Evolutionary conservation across 2,113 vertebrate species (phyloP), one percentile per base, ranked within the genome.

Genomic region (Boulengeromyrus knoepffleri): DNA sequence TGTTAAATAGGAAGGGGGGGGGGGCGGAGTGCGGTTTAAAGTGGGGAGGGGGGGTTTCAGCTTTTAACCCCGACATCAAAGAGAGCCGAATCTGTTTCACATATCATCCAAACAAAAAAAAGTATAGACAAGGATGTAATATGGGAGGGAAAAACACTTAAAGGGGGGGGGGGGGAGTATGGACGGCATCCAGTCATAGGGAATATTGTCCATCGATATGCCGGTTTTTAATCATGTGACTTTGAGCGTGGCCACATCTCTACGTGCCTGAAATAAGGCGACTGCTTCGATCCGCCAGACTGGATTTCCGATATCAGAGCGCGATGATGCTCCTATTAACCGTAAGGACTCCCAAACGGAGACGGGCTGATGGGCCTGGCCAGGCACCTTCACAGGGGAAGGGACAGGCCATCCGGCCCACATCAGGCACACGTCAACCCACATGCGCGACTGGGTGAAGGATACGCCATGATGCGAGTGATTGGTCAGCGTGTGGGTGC

Each of bases 11-110:
- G 91, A 70, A 85, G 84, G 90, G 88, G 90, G 88, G 90, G 90
- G 90, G 85, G 52, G 66, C n/a, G n/a, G n/a, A n/a, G 52, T 92
- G 92, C 15, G 91, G 91, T 93, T 92, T 93, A 90, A 90, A 66
- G 62, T 13, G n/a, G n/a, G 91, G 91, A n/a, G 52, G 89, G 89
- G 90, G 31, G 88, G 74, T 89, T 85, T 77, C 45, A 85, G 88
- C 89, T 90, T 85, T 92, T 91, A 91, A 91, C 90, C 19, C 66
- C 66, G 36, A 70, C 39, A 86, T 90, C 92, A 92, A 90, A 92
- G 91, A 90, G 80, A 62, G 52, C 46, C 87, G 87, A 77, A 88
- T 92, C 92, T 92, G 91, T 89, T 92, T 93, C 91, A 85, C 90
- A 93, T 92, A 88, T 93, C 89, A 52, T 70, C 88, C 56, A 31